These are phyloP conservation scores for Salticus scenicus DNA, from an alignment of 2,888 invertebrate species.

Conservation along the genomic window DNA sequence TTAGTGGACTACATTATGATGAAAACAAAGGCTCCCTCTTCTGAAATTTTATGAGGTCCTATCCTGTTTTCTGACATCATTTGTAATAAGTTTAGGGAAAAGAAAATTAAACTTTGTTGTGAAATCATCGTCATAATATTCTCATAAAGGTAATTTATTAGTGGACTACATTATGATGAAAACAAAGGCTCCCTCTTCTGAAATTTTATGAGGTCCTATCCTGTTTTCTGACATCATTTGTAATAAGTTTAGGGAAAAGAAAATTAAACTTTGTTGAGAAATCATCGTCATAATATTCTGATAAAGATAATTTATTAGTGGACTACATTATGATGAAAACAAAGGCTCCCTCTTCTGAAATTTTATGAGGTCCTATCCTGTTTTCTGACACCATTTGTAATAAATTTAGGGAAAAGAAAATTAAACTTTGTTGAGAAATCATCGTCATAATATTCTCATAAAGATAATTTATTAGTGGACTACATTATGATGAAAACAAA, in stretches of 20 bases:
- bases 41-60: background rate
- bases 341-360: too few relatives aligned
- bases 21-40: slow-evolving; percentile 35
- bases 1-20: slow-evolving; percentile 18
- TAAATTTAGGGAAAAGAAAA: too few relatives aligned
- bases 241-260: too few relatives aligned
- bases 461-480: background rate
- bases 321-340: background rate
- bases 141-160: too few relatives aligned
- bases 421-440: too few relatives aligned
- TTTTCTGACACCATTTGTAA: background rate
- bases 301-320: background rate
- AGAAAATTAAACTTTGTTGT: too few relatives aligned
- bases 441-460: background rate
- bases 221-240: slow-evolving; percentile 10
- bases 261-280: too few relatives aligned
- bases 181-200: background rate
- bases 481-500: background rate
- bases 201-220: slow-evolving; percentile 13
- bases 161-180: background rate
- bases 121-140: too few relatives aligned
- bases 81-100: background rate
- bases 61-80: background rate
- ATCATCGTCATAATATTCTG: too few relatives aligned
- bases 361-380: background rate